Conservation (phyloP, 2,888 invertebrate genomes). For the Oxycera nigricornis region DNA sequence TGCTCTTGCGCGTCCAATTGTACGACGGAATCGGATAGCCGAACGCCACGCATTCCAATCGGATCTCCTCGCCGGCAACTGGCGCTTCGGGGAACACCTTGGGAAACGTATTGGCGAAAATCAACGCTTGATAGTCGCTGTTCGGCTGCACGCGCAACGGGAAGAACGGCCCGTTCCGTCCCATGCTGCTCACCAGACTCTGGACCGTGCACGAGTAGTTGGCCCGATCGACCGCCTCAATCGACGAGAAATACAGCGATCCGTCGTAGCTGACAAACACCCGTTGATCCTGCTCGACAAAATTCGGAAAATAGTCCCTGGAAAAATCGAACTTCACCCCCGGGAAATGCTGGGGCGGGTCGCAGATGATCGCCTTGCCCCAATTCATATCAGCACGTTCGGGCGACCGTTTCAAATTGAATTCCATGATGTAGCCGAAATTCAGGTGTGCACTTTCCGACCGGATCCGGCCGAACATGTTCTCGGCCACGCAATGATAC, state of each 20-base stretch:
- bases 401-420: constrained; percentile 83
- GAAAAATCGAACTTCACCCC: constrained; percentile 91
- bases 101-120: constrained; percentile 94
- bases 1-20: constrained; percentile 86
- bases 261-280: constrained; percentile 95
- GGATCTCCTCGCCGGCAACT: constrained; percentile 85
- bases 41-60: constrained; percentile 94
- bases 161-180: constrained; percentile 90
- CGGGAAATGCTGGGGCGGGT: constrained; percentile 92
- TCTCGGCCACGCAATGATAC: constrained; percentile 92
- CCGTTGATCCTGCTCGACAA: constrained; percentile 90
- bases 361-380: constrained; percentile 92
- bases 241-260: constrained; percentile 90
- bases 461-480: constrained; percentile 85
- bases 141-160: constrained; percentile 81
- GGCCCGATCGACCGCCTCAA: constrained; percentile 89
- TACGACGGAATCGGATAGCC: constrained; percentile 94
- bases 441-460: constrained; percentile 88
- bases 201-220: constrained; percentile 92
- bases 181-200: constrained; percentile 84
- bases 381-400: constrained; percentile 90
- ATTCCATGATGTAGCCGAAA: constrained; percentile 90
- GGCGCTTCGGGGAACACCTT: constrained; percentile 95
- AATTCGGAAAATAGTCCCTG: constrained; percentile 86
- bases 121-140: constrained; percentile 87